A percentile compares a stretch with the other conserved stretches of the same genome.
phyloP scores from a whole-genome alignment of 1,140 invertebrate genomes.

The Lepidurus packardi region DNA sequence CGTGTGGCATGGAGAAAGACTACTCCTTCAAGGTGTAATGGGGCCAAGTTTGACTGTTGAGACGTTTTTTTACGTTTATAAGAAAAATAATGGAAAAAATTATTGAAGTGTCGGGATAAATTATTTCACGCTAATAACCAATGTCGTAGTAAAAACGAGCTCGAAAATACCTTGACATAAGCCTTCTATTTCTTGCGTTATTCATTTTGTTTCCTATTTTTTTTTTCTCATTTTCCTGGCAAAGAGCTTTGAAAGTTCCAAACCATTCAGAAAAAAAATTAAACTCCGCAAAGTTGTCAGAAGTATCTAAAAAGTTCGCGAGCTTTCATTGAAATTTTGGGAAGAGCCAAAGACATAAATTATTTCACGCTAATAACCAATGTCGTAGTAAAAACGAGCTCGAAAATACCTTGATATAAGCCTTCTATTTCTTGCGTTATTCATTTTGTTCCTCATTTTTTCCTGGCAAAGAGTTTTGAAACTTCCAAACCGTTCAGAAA shows the following conservation, averaged over 20 bases:
- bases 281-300: too few species aligned
- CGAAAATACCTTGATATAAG: neutral
- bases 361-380: neutral
- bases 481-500: too few species aligned
- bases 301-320: too few species aligned
- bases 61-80: neutral
- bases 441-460: neutral
- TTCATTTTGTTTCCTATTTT: neutral
- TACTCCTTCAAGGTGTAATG: neutral
- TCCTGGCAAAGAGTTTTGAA: too few species aligned
- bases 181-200: neutral
- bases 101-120: neutral
- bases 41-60: too few species aligned
- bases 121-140: neutral
- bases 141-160: constrained; percentile 1
- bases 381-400: neutral
- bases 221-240: neutral
- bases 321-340: too few species aligned
- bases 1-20: neutral
- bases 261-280: too few species aligned
- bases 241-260: too few species aligned
- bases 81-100: neutral
- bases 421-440: neutral
- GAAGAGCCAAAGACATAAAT: too few species aligned
- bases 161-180: neutral